These are phyloP conservation scores for Anser cygnoides DNA, from an alignment of 2,113 vertebrate species.

Conservation along the genomic window DNA sequence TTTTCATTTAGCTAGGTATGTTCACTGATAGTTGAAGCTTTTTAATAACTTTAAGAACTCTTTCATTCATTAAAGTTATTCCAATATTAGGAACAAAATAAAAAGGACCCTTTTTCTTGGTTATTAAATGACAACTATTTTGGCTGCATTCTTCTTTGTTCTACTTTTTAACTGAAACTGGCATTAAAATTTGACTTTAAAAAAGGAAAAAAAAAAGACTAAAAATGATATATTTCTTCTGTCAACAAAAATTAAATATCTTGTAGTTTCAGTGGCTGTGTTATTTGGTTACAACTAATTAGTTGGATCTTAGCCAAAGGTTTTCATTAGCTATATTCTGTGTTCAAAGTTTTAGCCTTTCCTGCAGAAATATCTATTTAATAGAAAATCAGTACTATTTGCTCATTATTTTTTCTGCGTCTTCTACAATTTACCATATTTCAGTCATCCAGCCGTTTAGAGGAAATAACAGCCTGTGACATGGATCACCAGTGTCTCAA, in stretches of 20 bases:
- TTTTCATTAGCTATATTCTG: background rate
- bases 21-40: background rate
- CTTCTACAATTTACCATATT: background rate
- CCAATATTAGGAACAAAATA: background rate
- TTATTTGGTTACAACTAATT: background rate
- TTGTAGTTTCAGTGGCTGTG: background rate
- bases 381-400: background rate
- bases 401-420: background rate
- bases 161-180: background rate
- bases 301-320: background rate
- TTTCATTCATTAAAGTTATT: background rate
- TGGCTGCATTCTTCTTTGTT: background rate
- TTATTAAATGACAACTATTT: background rate
- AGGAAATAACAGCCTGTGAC: background rate
- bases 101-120: background rate
- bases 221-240: background rate
- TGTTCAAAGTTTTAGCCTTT: background rate
- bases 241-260: background rate
- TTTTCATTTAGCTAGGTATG: background rate
- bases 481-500: background rate
- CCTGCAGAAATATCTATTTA: background rate
- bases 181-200: background rate
- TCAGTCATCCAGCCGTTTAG: background rate
- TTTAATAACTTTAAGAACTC: background rate
- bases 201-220: background rate